phyloP scores from a whole-genome alignment of 2,888 invertebrate genomes.

The Dioctria rufipes region DNA sequence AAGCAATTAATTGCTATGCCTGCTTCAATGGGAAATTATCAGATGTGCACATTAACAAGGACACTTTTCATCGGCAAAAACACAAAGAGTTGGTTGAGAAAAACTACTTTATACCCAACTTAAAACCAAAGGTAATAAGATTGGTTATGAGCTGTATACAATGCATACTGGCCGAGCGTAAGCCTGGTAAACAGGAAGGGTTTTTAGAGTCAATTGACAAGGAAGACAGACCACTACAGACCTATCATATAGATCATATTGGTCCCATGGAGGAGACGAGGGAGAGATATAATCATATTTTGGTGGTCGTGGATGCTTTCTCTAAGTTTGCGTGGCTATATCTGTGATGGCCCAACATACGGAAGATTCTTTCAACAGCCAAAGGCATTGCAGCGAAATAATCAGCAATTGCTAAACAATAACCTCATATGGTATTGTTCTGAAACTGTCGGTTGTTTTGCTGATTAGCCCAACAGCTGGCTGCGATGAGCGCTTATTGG shows the following conservation, averaged over 20 bases:
- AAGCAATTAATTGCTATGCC: constrained; percentile 45
- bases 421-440: no score
- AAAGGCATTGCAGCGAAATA: no score
- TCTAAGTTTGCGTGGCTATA: constrained; percentile 5
- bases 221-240: constrained; percentile 25
- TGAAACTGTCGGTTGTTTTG: no score
- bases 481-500: no score
- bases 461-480: no score
- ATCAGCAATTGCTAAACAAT: no score
- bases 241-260: constrained; percentile 45
- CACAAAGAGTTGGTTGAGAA: constrained; percentile 8
- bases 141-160: background rate
- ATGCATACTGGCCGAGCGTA: constrained; percentile 5
- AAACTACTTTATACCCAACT: constrained; percentile 11
- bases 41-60: constrained; percentile 33
- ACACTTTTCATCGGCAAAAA: constrained; percentile 39
- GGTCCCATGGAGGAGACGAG: constrained; percentile 36
- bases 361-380: no score
- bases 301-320: background rate
- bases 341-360: no score
- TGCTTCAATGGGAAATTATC: constrained; percentile 41
- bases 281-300: constrained; percentile 23
- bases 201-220: constrained; percentile 40
- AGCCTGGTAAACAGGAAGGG: constrained; percentile 46
- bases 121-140: constrained; percentile 8